Evolutionary conservation across 2,888 invertebrate species (phyloP).

Genomic region (Drosophila subsilvestris): DNA sequence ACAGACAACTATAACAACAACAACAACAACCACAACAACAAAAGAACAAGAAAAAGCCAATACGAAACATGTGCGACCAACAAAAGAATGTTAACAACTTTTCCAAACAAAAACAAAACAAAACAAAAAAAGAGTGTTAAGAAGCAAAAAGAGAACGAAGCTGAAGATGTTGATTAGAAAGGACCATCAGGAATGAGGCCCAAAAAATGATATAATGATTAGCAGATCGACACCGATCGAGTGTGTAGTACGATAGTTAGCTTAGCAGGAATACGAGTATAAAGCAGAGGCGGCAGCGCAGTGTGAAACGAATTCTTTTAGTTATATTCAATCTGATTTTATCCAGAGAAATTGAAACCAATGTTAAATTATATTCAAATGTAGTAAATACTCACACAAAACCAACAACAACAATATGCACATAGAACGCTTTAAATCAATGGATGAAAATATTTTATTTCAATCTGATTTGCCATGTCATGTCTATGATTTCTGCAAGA

Average conservation of each 20-base stretch:
- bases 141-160: constrained; percentile 18
- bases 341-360: constrained; percentile 27
- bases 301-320: constrained; percentile 20
- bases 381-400: constrained; percentile 37
- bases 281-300: constrained; percentile 29
- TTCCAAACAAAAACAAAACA: constrained; percentile 44
- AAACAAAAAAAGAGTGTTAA: constrained; percentile 22
- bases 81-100: constrained; percentile 74
- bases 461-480: constrained; percentile 61
- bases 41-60: constrained; percentile 61
- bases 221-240: constrained; percentile 22
- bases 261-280: constrained; percentile 46
- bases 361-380: constrained; percentile 39
- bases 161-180: constrained; percentile 21
- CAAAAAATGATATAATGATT: constrained; percentile 14
- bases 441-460: constrained; percentile 24
- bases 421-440: constrained; percentile 22
- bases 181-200: background rate
- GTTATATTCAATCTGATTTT: constrained; percentile 1
- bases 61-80: constrained; percentile 78
- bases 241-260: constrained; percentile 50
- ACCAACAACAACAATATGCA: constrained; percentile 39
- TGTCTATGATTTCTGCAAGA: constrained; percentile 60
- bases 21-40: constrained; percentile 41
- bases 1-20: constrained; percentile 34